Percentiles rank a stretch among this genome's conserved stretches.
Evolutionary conservation across 1,140 invertebrate genomes (phyloP).

Genomic region (Cydia fagiglandana): DNA sequence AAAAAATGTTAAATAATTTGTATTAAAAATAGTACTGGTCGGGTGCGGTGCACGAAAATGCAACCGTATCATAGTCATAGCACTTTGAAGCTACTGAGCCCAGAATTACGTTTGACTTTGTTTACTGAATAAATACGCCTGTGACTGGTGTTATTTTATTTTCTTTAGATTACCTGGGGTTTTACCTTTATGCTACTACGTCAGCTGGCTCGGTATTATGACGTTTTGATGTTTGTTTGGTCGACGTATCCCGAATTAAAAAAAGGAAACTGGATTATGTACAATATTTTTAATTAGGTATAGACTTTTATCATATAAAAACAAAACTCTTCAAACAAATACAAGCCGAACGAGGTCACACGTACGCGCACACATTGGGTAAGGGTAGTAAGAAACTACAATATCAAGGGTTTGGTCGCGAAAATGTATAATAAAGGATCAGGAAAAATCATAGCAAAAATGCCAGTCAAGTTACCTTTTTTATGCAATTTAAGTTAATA

Average conservation of each 20-base stretch:
- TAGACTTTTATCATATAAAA: neutral
- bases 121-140: neutral
- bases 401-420: no score
- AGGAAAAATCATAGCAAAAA: no score
- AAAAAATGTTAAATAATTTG: no score
- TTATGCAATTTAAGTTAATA: no score
- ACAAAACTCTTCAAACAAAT: neutral
- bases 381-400: no score
- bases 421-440: no score
- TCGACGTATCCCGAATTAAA: no score
- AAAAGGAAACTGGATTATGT: no score
- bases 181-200: neutral
- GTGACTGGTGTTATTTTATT: neutral
- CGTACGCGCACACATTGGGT: neutral
- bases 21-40: no score
- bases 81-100: neutral
- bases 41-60: neutral
- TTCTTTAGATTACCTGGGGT: neutral
- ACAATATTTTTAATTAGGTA: neutral
- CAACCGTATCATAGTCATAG: neutral
- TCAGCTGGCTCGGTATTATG: no score
- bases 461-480: no score
- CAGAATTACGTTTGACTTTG: neutral
- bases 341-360: neutral
- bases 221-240: no score